Base-by-base conservation (phyloP, 2,113 vertebrate species). In the Hipposideros armiger region DNA sequence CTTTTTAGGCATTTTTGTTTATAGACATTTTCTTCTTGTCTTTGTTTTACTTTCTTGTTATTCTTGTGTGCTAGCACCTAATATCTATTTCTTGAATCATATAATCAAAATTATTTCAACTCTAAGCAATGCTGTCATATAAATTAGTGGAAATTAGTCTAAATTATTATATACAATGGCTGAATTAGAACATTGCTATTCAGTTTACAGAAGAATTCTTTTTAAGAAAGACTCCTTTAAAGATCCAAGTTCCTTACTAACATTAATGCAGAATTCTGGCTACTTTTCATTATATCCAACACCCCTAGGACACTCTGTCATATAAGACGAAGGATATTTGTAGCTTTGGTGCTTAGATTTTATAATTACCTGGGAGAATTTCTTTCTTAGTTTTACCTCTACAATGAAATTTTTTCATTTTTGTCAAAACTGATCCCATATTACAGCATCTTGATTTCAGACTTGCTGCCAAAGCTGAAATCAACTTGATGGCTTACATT, bases 331-430 rank as follows among this genome's bases (percentile, higher is more conserved):
- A 94, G 47, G 2, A 73, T 78, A 40, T 16, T 62, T 52, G 14
- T n/a, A 87, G 2, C 3, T 94, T 81, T 56, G 54, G 2, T 10
- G 10, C 52, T 96, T 83, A 36, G 74, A 74, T 73, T 56, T 4
- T 93, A 36, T 56, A 62, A 36, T 82, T 83, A 95, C 62, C 45
- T 76, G 52, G 19, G 14, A 90, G 3, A 97, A 64, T 90, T 78
- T 88, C 30, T 90, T 95, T 87, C 26, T 45, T 86, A 74, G 95
- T 97, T 97, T 76, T 20, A 67, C 60, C 74, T 90, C 7, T 82
- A 96, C 26, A 47, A 4, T 87, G 50, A 86, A 64, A 60, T 77
- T 62, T 84, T 50, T n/a, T 56, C 73, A 8, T 50, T 47, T 64
- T 69, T 94, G 19, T 97, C 42, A 94, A 73, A 97, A 96, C 74